These are phyloP conservation scores for Villa cingulata DNA, from an alignment of 2,888 invertebrate species.

Conservation along the genomic window DNA sequence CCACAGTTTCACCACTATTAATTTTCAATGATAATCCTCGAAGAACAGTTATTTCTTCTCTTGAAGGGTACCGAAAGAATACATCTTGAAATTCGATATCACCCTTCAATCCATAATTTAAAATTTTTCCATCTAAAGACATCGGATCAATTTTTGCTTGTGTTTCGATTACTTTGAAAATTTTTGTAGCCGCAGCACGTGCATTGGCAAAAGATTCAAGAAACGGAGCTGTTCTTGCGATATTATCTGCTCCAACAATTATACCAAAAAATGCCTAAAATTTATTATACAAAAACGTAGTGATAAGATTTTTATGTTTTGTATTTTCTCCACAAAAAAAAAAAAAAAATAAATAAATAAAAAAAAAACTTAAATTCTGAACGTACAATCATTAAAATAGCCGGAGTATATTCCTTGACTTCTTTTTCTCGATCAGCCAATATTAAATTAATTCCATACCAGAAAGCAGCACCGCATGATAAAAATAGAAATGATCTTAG, in stretches of 20 bases:
- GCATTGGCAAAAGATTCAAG: constrained; percentile 61
- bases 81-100: constrained; percentile 57
- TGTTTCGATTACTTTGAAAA: constrained; percentile 64
- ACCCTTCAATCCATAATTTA: constrained; percentile 44
- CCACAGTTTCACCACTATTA: constrained; percentile 53
- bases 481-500: constrained; percentile 62
- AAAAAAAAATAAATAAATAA: too few relatives aligned
- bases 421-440: constrained; percentile 46
- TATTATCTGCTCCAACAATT: constrained; percentile 63
- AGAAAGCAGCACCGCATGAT: constrained; percentile 64
- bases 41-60: constrained; percentile 56
- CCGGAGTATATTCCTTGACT: constrained; percentile 52
- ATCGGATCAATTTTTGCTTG: constrained; percentile 58
- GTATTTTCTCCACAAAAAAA: too few relatives aligned
- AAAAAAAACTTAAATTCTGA: background rate
- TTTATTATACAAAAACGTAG: background rate
- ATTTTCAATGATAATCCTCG: constrained; percentile 51
- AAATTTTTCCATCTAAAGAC: constrained; percentile 48
- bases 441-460: constrained; percentile 67
- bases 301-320: background rate
- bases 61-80: constrained; percentile 63
- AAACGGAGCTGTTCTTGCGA: constrained; percentile 61
- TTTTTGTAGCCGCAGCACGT: constrained; percentile 55
- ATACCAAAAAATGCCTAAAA: constrained; percentile 52
- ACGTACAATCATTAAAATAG: constrained; percentile 58